Evolutionary conservation across 2,113 vertebrate species (phyloP), one percentile per base, ranked within the genome.

Genomic region (Bujurquina vittata): DNA sequence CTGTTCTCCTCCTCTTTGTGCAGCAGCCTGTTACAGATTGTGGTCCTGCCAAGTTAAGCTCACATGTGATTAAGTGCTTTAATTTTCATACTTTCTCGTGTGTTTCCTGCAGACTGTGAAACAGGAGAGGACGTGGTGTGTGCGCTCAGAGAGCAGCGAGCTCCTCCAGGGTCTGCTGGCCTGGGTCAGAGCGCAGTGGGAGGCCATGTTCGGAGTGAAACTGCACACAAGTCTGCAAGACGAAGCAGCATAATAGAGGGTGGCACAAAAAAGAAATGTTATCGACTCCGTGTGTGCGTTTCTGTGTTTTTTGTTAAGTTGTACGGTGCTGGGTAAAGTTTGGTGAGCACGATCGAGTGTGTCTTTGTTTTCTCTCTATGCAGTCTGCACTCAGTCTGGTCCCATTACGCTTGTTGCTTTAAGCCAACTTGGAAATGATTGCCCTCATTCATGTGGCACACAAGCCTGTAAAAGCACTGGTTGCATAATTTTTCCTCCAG

Each of bases 171-270:
- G 90, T 22, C 93, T 98, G 85, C 93, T 97, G 85, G 92, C 95
- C 75, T 98, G 97, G 96, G 91, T 98, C 87, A 95, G 92, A 59
- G 89, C 91, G 5, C 97, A 96, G 62, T 98, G 97, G 97, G 97
- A 98, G 90, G 94, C 95, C 58, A 93, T 97, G 94, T 98, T 97
- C 78, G 96, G 96, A 49, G 97, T 98, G 0, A 95, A 94, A 18
- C 95, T 98, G 58, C 85, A 90, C 79, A 95, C 92, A 29, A 88
- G 86, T 43, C 62, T 92, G 61, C 94, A 93, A 43, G 92, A 94
- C 77, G 63, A 74, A 59, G 74, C 31, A 2, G 22, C 77, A 3
- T 92, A 31, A 62, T 14, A 18, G 22, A 52, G 4, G 10, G 4
- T 35, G 12, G 31, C 10, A 22, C n/a, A 7, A 59, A 37, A 55